Percentiles rank a stretch among this genome's conserved stretches.
Evolutionary conservation across 2,888 invertebrate species (phyloP).

Genomic region (Drosophila nigricruria): DNA sequence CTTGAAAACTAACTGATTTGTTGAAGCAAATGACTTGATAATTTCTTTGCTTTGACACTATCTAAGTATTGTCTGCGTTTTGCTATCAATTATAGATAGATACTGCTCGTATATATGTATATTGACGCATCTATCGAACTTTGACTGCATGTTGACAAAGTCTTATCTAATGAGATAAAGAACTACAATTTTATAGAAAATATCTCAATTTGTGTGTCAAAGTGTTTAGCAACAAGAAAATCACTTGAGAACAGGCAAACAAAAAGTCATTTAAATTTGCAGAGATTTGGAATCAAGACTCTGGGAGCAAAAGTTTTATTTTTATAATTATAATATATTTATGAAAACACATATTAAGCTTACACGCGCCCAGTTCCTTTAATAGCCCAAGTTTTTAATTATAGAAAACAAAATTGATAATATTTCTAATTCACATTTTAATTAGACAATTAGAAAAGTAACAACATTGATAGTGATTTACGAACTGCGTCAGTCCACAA

Average conservation of each 20-base stretch:
- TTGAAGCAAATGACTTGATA: constrained; percentile 8
- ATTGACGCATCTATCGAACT: constrained; percentile 42
- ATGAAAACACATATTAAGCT: not conserved
- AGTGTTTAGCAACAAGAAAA: constrained; percentile 12
- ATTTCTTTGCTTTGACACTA: constrained; percentile 10
- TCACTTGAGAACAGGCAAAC: constrained; percentile 25
- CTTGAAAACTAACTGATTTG: constrained; percentile 30
- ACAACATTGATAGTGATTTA: constrained; percentile 36
- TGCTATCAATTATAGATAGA: constrained; percentile 50
- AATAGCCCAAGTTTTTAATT: constrained; percentile 1
- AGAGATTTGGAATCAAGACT: not conserved
- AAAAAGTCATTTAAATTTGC: not conserved
- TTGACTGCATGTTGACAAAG: constrained; percentile 38
- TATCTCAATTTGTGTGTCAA: constrained; percentile 34
- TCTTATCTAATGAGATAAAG: constrained; percentile 47
- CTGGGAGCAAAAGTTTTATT: constrained; percentile 22
- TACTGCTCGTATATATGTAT: constrained; percentile 17
- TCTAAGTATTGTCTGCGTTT: constrained; percentile 1
- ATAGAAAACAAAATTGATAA: constrained; percentile 25
- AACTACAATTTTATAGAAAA: constrained; percentile 17
- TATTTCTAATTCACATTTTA: constrained; percentile 21
- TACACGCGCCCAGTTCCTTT: constrained; percentile 7
- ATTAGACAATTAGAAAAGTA: constrained; percentile 54
- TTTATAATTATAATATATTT: not conserved
- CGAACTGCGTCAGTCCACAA: constrained; percentile 32